These are phyloP conservation scores for Calephelis perditalis DNA, from an alignment of 2,888 invertebrate genomes.

Conservation along the genomic window DNA sequence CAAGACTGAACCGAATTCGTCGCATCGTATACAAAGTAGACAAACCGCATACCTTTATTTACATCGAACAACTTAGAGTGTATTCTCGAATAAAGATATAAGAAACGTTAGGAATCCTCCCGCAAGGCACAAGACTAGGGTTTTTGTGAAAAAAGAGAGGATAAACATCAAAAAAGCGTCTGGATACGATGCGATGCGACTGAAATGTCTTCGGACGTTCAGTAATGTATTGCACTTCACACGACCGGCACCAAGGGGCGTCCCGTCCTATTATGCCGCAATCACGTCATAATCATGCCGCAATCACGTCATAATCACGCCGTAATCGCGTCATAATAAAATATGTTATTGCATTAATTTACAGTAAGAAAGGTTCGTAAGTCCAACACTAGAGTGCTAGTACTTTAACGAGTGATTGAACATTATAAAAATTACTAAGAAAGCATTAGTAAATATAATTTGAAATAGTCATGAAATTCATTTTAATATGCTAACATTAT, in stretches of 20 bases:
- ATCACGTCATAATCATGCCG: slow-evolving; percentile 23
- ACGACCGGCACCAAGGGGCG: slow-evolving; percentile 42
- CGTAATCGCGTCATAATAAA: slow-evolving; percentile 20
- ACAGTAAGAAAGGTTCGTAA: slow-evolving; percentile 62
- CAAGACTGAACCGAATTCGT: slow-evolving; percentile 64
- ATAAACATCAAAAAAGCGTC: slow-evolving; percentile 19
- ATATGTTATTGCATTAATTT: slow-evolving; percentile 55
- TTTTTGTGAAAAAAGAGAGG: slow-evolving; percentile 37
- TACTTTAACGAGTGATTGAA: slow-evolving; percentile 75
- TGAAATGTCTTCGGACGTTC: slow-evolving; percentile 38
- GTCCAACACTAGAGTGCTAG: slow-evolving; percentile 77
- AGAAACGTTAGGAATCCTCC: slow-evolving; percentile 33
- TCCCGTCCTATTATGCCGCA: slow-evolving; percentile 39
- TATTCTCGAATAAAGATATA: slow-evolving; percentile 21
- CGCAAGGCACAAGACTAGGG: slow-evolving; percentile 71
- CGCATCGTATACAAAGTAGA: slow-evolving; percentile 50
- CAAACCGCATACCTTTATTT: slow-evolving; percentile 10
- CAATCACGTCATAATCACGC: slow-evolving; percentile 22
- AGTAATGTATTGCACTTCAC: slow-evolving; percentile 47
- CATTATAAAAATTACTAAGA: slow-evolving; percentile 73
- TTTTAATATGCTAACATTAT: slow-evolving; percentile 72
- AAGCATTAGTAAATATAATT: slow-evolving; percentile 76
- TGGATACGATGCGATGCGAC: slow-evolving; percentile 40
- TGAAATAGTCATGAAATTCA: slow-evolving; percentile 74
- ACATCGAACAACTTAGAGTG: slow-evolving; percentile 17